Evolutionary conservation across 1,140 invertebrate species (phyloP).

Genomic region (Lycorma delicatula): DNA sequence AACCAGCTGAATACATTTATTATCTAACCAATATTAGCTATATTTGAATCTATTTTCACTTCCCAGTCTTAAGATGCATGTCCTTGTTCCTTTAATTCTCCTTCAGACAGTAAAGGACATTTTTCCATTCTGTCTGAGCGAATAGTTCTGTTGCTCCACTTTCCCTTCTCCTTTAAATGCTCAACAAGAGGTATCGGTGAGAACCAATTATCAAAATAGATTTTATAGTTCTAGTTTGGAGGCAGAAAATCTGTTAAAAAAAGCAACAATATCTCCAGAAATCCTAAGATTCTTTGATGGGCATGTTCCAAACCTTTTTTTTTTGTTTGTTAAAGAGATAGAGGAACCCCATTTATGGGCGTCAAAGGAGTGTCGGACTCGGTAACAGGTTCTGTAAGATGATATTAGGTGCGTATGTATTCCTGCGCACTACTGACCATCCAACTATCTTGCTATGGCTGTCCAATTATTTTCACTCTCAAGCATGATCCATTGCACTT

Average conservation of each 20-base stretch:
- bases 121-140: too few relatives aligned
- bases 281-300: slow-evolving; percentile 25
- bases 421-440: too few relatives aligned
- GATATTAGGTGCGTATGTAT: too few relatives aligned
- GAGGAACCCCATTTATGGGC: slow-evolving; percentile 35
- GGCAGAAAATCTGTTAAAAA: slow-evolving; percentile 16
- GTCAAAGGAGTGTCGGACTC: slow-evolving; percentile 35
- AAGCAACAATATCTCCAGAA: slow-evolving; percentile 26
- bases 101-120: slow-evolving; percentile 12
- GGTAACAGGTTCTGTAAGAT: too few relatives aligned
- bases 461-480: too few relatives aligned
- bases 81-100: slow-evolving; percentile 16
- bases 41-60: slow-evolving; percentile 11
- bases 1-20: slow-evolving; percentile 13
- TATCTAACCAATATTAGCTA: slow-evolving; percentile 18
- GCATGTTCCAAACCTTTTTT: slow-evolving; percentile 23
- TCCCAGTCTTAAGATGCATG: slow-evolving; percentile 10
- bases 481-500: too few relatives aligned
- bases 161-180: slow-evolving; percentile 29
- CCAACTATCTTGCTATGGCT: too few relatives aligned
- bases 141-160: slow-evolving; percentile 2
- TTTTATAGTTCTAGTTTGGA: slow-evolving; percentile 22
- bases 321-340: slow-evolving; percentile 25
- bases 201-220: slow-evolving; percentile 36
- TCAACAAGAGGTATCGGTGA: slow-evolving; percentile 27